phyloP scores from a whole-genome alignment of 2,888 invertebrate genomes.

The Aleiodes testaceus region DNA sequence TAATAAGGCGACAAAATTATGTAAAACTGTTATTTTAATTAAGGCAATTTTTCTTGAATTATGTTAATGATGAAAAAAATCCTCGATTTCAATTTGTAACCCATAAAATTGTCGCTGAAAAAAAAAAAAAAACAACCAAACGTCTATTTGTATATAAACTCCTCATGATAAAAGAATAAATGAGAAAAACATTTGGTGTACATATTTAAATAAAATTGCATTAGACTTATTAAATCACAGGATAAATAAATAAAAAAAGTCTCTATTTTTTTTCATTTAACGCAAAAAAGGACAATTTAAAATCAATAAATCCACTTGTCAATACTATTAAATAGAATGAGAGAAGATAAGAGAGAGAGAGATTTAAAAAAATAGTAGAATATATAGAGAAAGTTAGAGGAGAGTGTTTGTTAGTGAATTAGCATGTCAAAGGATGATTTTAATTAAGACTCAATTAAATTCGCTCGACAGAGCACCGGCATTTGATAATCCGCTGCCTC shows the following conservation, averaged over 20 bases:
- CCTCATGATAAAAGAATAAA: conserved; percentile 67
- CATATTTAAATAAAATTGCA: conserved; percentile 62
- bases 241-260: background rate
- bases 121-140: conserved; percentile 49
- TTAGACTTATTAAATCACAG: too few relatives aligned
- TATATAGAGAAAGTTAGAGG: conserved; percentile 31
- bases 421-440: conserved; percentile 72
- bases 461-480: conserved; percentile 58
- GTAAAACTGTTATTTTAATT: conserved; percentile 36
- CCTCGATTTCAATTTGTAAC: conserved; percentile 14
- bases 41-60: too few relatives aligned
- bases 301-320: background rate
- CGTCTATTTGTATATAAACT: conserved; percentile 71
- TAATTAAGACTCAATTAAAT: conserved; percentile 72
- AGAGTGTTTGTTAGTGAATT: conserved; percentile 70
- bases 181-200: conserved; percentile 67
- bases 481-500: conserved; percentile 63
- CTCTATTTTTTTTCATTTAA: background rate
- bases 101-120: conserved; percentile 41
- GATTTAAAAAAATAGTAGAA: conserved; percentile 38
- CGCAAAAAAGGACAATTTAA: background rate
- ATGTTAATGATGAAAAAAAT: background rate
- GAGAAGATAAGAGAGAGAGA: background rate
- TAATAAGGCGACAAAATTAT: conserved; percentile 58
- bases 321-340: conserved; percentile 13